Conservation (phyloP, 1,140 invertebrate species). For the Oscheius sp. region DNA sequence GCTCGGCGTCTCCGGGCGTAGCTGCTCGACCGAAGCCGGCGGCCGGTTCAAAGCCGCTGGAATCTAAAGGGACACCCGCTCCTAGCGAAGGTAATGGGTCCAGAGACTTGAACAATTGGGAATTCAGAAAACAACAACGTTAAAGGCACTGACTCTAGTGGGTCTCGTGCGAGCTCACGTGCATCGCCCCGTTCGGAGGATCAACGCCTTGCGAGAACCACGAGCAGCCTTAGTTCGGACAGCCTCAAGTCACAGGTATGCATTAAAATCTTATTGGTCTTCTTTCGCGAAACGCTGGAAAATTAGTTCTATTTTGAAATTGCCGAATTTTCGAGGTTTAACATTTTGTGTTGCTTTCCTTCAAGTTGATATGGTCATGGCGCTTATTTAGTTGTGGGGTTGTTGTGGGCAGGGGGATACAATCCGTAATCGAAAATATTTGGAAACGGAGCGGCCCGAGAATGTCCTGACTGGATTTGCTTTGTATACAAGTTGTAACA, state of each 20-base stretch:
- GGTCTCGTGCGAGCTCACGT: constrained; percentile 31
- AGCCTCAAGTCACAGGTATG: constrained; percentile 25
- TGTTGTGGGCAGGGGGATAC: no score
- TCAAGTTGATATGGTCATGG: no score
- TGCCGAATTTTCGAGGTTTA: not conserved
- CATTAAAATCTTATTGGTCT: constrained; percentile 13
- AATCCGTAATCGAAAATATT: no score
- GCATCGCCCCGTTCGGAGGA: constrained; percentile 24
- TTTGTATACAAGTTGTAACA: no score
- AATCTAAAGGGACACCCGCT: not conserved
- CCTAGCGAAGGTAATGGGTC: constrained; percentile 1
- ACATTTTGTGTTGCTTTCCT: no score
- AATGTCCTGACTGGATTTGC: no score
- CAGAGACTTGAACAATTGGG: not conserved
- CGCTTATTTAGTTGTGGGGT: no score
- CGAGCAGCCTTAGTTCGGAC: constrained; percentile 28
- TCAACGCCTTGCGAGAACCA: constrained; percentile 24
- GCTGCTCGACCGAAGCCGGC: constrained; percentile 30
- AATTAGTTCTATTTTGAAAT: not conserved
- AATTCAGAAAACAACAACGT: constrained; percentile 33
- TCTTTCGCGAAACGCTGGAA: not conserved
- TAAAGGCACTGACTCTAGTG: constrained; percentile 23
- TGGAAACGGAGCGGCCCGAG: no score
- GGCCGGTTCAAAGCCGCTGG: constrained; percentile 35
- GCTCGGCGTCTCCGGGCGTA: constrained; percentile 7